Conservation (phyloP, 2,888 invertebrate genomes). For the Drosophila paranaensis region DNA sequence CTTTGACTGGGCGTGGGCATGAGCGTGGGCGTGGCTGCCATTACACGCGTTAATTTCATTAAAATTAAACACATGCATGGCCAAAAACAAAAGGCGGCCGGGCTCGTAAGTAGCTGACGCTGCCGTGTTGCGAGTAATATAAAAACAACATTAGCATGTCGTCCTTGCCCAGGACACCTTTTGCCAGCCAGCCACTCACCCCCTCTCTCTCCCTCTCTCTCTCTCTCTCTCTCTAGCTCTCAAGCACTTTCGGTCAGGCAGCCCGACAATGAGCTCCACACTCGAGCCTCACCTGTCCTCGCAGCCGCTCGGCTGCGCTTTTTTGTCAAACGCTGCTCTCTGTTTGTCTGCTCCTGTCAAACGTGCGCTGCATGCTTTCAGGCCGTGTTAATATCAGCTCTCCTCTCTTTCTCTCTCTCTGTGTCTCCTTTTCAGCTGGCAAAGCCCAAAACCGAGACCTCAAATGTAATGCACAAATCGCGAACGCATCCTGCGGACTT, state of each 20-base stretch:
- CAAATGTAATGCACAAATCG: constrained; percentile 47
- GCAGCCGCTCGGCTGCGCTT: constrained; percentile 26
- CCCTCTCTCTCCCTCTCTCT: constrained; percentile 1
- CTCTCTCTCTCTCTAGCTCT: constrained; percentile 13
- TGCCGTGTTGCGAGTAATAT: constrained; percentile 63
- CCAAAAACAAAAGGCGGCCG: constrained; percentile 74
- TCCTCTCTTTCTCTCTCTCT: background rate
- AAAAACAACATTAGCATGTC: constrained; percentile 77
- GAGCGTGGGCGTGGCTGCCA: constrained; percentile 60
- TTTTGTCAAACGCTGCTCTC: constrained; percentile 65
- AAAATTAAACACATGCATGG: constrained; percentile 82
- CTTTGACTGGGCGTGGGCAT: too few relatives aligned
- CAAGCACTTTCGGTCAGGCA: constrained; percentile 67
- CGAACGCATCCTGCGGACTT: constrained; percentile 27
- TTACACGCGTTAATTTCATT: constrained; percentile 82
- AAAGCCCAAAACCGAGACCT: constrained; percentile 37
- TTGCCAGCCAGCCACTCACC: constrained; percentile 10
- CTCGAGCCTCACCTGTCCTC: constrained; percentile 23
- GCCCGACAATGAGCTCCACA: constrained; percentile 74
- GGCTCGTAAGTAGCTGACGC: constrained; percentile 62
- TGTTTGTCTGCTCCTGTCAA: constrained; percentile 56
- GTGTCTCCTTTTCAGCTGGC: background rate
- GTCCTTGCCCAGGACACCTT: constrained; percentile 72
- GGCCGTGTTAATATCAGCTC: constrained; percentile 48
- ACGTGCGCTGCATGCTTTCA: constrained; percentile 71